Conservation (phyloP, 2,888 invertebrate genomes). For the Podotricha telesiphe region DNA sequence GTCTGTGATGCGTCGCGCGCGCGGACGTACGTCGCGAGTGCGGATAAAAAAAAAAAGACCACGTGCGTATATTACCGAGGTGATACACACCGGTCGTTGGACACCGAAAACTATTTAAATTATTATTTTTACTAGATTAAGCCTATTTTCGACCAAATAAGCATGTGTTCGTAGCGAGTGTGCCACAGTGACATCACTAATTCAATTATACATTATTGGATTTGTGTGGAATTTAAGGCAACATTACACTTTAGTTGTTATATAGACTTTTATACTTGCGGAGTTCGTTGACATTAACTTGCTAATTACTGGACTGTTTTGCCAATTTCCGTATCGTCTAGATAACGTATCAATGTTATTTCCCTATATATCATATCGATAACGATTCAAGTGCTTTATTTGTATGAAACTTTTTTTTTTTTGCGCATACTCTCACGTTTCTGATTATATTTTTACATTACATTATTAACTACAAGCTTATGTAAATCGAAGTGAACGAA, state of each 20-base stretch:
- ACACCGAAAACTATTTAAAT: slow-evolving; percentile 43
- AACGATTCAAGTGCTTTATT: not conserved
- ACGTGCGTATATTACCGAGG: slow-evolving; percentile 35
- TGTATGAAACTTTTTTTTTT: slow-evolving; percentile 1
- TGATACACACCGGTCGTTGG: slow-evolving; percentile 50
- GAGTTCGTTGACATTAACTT: slow-evolving; percentile 33
- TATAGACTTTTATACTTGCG: not conserved
- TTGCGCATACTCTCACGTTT: not conserved
- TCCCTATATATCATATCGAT: slow-evolving; percentile 21
- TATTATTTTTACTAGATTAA: slow-evolving; percentile 41
- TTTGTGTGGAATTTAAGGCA: slow-evolving; percentile 24
- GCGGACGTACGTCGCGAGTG: slow-evolving; percentile 66
- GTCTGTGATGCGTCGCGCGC: slow-evolving; percentile 72
- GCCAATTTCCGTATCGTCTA: slow-evolving; percentile 16
- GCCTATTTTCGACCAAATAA: slow-evolving; percentile 18
- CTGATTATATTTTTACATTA: not conserved
- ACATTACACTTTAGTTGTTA: not conserved
- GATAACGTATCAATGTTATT: slow-evolving; percentile 36
- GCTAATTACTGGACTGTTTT: slow-evolving; percentile 5
- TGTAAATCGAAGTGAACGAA: not conserved
- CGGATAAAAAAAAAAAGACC: slow-evolving; percentile 25
- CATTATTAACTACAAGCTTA: not conserved
- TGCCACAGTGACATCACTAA: slow-evolving; percentile 39
- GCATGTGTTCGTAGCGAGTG: slow-evolving; percentile 26
- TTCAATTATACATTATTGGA: slow-evolving; percentile 41